phyloP scores from a whole-genome alignment of 2,113 vertebrate species.

The Labeo catla region DNA sequence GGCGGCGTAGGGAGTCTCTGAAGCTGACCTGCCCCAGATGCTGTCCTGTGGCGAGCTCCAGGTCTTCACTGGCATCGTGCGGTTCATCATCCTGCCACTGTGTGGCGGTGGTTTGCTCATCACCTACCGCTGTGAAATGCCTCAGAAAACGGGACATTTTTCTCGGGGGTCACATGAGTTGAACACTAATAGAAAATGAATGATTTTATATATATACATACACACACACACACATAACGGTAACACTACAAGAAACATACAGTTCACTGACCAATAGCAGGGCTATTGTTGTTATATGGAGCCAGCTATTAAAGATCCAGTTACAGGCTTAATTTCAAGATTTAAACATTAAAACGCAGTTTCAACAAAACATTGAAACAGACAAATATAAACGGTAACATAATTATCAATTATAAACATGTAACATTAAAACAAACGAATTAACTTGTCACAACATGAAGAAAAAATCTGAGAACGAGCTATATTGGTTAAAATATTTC shows the following conservation, averaged over 20 bases:
- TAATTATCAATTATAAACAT: neutral
- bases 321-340: neutral
- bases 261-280: neutral
- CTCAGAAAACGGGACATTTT: conserved; percentile 86
- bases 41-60: conserved; percentile 56
- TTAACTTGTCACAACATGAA: too few relatives aligned
- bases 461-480: too few relatives aligned
- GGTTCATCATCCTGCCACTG: conserved; percentile 79
- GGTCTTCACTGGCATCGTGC: conserved; percentile 61
- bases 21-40: conserved; percentile 63
- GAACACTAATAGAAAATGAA: neutral
- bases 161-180: neutral
- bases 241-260: neutral
- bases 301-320: neutral
- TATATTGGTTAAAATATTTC: too few relatives aligned
- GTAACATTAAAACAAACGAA: too few relatives aligned
- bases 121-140: conserved; percentile 90
- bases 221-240: too few relatives aligned
- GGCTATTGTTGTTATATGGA: neutral
- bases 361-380: neutral
- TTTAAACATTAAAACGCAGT: neutral
- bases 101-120: conserved; percentile 68
- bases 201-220: too few relatives aligned
- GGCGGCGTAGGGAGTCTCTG: conserved; percentile 78
- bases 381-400: neutral